Percentiles rank a stretch among this genome's conserved stretches.
Conservation (phyloP, 2,888 invertebrate genomes). For the Leuctra nigra region DNA sequence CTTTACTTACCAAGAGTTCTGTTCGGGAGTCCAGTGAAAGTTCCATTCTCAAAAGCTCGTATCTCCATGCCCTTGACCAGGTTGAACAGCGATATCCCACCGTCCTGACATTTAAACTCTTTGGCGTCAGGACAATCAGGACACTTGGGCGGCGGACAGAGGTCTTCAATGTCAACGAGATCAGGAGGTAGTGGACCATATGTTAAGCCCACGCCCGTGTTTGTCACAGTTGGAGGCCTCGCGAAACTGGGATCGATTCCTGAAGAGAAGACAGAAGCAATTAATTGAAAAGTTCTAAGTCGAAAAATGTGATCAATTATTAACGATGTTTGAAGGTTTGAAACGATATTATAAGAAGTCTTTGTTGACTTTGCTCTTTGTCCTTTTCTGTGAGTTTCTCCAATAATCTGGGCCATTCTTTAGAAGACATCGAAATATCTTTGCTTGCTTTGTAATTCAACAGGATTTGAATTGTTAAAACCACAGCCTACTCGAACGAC, state of each 20-base stretch:
- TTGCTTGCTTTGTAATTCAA: no score
- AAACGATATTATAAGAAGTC: no score
- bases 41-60: slow-evolving; percentile 51
- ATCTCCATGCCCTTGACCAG: slow-evolving; percentile 48
- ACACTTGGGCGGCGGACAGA: slow-evolving; percentile 56
- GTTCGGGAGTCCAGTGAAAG: slow-evolving; percentile 48
- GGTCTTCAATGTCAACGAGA: slow-evolving; percentile 49
- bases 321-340: no score
- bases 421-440: no score
- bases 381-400: no score
- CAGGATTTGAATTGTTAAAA: no score
- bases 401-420: no score
- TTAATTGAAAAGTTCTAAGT: no score
- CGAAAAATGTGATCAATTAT: no score
- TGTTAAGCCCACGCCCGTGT: no score
- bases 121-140: slow-evolving; percentile 51
- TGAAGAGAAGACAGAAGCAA: slow-evolving; percentile 26
- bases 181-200: slow-evolving; percentile 57
- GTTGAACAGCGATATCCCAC: slow-evolving; percentile 51
- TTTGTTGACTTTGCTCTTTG: no score
- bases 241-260: slow-evolving; percentile 45
- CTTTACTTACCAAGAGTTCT: slow-evolving; percentile 42
- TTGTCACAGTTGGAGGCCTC: slow-evolving; percentile 43
- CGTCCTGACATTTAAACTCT: slow-evolving; percentile 50
- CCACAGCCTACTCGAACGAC: no score